Evolutionary conservation across 2,888 invertebrate genomes (phyloP).

Genomic region (Drosophila percnosoma): DNA sequence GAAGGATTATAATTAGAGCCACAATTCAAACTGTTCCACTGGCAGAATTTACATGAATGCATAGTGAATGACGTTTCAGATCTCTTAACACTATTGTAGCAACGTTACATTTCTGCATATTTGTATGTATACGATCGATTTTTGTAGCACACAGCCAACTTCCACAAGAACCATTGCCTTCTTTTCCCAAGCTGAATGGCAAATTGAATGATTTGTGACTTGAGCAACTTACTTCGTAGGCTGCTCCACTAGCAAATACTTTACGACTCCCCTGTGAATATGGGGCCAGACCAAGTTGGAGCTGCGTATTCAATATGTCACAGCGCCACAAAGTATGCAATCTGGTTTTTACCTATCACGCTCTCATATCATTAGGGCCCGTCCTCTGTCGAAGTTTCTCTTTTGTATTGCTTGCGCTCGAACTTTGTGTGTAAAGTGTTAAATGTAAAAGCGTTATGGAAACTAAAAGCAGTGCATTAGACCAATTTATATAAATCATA

Average conservation of each 20-base stretch:
- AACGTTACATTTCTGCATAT: not conserved
- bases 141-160: slow-evolving; percentile 4
- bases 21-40: not conserved
- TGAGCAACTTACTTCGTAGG: slow-evolving; percentile 30
- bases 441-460: not conserved
- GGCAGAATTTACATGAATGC: slow-evolving; percentile 8
- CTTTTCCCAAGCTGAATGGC: slow-evolving; percentile 26
- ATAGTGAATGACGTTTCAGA: slow-evolving; percentile 13
- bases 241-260: slow-evolving; percentile 26
- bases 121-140: not conserved
- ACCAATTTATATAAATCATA: not conserved
- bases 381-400: slow-evolving; percentile 24
- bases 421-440: slow-evolving; percentile 6
- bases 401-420: slow-evolving; percentile 8
- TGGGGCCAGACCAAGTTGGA: slow-evolving; percentile 2
- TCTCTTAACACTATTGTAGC: not conserved
- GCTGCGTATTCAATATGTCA: slow-evolving; percentile 33
- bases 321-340: slow-evolving; percentile 25
- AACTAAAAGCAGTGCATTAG: not conserved
- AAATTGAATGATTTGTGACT: slow-evolving; percentile 70
- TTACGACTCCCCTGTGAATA: slow-evolving; percentile 59
- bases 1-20: slow-evolving; percentile 13
- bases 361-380: slow-evolving; percentile 37
- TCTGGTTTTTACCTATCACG: slow-evolving; percentile 39
- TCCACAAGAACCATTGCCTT: not conserved